A percentile compares a stretch with the other conserved stretches of the same genome.
Conservation (phyloP, 2,888 invertebrate genomes). For the Cephus rjabovi region DNA sequence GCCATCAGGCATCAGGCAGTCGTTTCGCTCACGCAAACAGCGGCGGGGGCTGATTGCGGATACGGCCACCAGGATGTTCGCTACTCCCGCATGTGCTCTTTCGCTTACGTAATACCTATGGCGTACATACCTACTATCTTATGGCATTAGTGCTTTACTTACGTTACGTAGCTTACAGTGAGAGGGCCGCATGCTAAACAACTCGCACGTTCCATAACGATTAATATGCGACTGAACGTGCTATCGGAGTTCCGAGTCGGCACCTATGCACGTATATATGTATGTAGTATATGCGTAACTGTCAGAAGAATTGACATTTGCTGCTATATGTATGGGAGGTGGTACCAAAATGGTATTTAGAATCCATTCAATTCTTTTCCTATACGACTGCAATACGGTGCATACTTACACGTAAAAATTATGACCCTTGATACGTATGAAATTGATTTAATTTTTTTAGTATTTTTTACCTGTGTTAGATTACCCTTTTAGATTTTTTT, state of each 20-base stretch:
- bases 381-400: background rate
- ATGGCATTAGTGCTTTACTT: constrained; percentile 37
- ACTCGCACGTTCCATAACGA: constrained; percentile 46
- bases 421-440: background rate
- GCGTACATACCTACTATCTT: constrained; percentile 29
- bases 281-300: background rate
- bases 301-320: background rate
- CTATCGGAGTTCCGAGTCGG: constrained; percentile 19
- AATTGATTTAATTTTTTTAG: background rate
- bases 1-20: background rate
- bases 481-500: background rate
- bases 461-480: background rate
- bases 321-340: background rate
- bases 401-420: background rate
- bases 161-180: constrained; percentile 24
- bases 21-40: constrained; percentile 17
- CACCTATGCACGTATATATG: background rate
- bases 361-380: background rate
- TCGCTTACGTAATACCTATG: constrained; percentile 33
- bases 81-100: constrained; percentile 24
- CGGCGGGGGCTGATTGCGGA: constrained; percentile 22
- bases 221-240: constrained; percentile 45
- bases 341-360: background rate
- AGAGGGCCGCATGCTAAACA: constrained; percentile 37
- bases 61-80: constrained; percentile 29